phyloP scores from a whole-genome alignment of 2,888 invertebrate species.

The Drosophila hawaiiensis region DNA sequence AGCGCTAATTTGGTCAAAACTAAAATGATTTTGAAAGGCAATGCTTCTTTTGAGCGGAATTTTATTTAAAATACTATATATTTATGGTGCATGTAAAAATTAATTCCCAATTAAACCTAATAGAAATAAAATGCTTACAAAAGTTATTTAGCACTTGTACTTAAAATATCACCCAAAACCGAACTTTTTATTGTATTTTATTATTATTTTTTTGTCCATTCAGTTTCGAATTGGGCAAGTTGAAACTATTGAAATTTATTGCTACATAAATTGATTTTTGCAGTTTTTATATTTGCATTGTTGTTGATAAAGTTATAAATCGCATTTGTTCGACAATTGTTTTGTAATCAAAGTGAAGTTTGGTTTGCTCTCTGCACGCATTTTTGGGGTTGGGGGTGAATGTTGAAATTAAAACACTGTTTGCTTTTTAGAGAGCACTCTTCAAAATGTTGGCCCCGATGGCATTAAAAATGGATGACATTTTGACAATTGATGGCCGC shows the following conservation, averaged over 20 bases:
- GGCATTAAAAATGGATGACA: conserved; percentile 76
- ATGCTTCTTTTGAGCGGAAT: neutral
- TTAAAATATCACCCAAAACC: conserved; percentile 27
- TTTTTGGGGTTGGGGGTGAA: neutral
- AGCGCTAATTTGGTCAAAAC: neutral
- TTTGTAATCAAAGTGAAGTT: conserved; percentile 43
- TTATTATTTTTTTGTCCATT: neutral
- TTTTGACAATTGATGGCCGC: conserved; percentile 78
- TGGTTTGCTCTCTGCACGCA: conserved; percentile 6
- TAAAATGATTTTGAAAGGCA: neutral
- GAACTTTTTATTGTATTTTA: neutral
- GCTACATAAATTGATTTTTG: conserved; percentile 27
- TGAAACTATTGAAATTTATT: conserved; percentile 49
- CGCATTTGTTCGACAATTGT: conserved; percentile 47
- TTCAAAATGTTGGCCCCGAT: conserved; percentile 39
- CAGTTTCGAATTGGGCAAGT: neutral
- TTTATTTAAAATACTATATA: neutral
- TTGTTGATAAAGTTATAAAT: conserved; percentile 53
- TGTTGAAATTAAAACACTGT: conserved; percentile 14
- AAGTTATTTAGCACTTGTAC: conserved; percentile 39
- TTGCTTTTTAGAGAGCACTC: conserved; percentile 38
- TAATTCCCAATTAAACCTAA: conserved; percentile 4
- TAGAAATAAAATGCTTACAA: conserved; percentile 6
- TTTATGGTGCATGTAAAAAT: conserved; percentile 2
- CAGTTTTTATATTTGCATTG: conserved; percentile 13